Percentiles rank a stretch among this genome's conserved stretches.
These are phyloP conservation scores for Mimas tiliae DNA, from an alignment of 2,888 invertebrate genomes.

Conservation along the genomic window DNA sequence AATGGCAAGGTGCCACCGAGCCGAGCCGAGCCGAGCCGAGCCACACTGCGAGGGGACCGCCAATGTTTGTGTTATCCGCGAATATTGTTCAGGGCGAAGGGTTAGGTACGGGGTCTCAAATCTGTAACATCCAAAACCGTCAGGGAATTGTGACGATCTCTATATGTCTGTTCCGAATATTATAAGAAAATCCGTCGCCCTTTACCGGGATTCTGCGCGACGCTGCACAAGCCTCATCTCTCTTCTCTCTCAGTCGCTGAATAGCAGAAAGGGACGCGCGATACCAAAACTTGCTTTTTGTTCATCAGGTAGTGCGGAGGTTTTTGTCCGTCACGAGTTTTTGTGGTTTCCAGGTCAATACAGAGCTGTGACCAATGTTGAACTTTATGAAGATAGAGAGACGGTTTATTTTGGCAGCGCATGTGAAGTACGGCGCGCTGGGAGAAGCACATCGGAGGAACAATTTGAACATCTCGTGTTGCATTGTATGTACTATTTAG, in stretches of 20 bases:
- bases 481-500: not conserved
- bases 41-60: too few species aligned
- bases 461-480: not conserved
- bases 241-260: not conserved
- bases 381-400: not conserved
- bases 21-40: too few species aligned
- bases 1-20: not conserved
- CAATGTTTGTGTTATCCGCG: not conserved
- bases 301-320: constrained; percentile 9
- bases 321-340: constrained; percentile 30
- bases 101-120: not conserved
- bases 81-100: not conserved
- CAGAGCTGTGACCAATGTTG: not conserved
- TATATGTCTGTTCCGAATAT: not conserved
- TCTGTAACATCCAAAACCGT: not conserved
- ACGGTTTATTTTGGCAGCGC: not conserved
- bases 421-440: not conserved
- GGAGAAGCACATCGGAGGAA: not conserved
- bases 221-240: not conserved
- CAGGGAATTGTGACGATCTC: not conserved
- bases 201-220: not conserved
- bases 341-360: constrained; percentile 23
- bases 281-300: constrained; percentile 17
- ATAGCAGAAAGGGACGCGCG: not conserved
- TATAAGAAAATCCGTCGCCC: constrained; percentile 6